Conservation (phyloP, 2,797 vertebrate species). For the Myotis vivesi region DNA sequence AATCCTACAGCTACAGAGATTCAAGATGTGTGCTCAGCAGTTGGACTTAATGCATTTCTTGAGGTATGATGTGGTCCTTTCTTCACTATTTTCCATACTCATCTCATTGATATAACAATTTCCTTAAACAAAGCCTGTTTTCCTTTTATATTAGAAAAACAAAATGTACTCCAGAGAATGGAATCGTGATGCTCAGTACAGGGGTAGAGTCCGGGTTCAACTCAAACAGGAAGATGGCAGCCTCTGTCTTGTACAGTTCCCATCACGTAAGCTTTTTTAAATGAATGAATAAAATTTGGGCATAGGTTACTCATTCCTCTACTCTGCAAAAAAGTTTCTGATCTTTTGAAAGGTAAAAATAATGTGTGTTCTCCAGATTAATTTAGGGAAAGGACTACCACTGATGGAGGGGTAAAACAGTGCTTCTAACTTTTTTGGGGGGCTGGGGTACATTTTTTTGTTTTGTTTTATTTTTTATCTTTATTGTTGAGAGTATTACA, state of each 20-base stretch:
- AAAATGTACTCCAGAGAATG: slow-evolving; percentile 97
- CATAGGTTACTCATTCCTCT: neutral
- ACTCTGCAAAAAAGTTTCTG: neutral
- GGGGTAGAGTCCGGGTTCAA: slow-evolving; percentile 93
- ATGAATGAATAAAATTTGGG: neutral
- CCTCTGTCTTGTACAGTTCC: slow-evolving; percentile 91
- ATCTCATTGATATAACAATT: neutral
- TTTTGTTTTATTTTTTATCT: neutral
- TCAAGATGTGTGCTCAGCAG: slow-evolving; percentile 92
- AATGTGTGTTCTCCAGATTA: slow-evolving; percentile 2
- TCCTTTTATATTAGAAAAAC: slow-evolving; percentile 84
- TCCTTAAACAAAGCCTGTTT: slow-evolving; percentile 35
- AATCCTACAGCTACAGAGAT: slow-evolving; percentile 96
- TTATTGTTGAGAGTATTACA: neutral
- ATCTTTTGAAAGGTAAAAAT: neutral
- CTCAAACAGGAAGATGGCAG: slow-evolving; percentile 92
- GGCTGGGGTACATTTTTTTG: too few relatives aligned
- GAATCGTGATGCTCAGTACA: slow-evolving; percentile 94
- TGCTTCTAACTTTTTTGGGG: neutral
- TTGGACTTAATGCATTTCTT: slow-evolving; percentile 89
- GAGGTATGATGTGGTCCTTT: slow-evolving; percentile 87
- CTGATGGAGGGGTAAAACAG: neutral
- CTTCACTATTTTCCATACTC: neutral
- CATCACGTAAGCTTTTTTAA: slow-evolving; percentile 88
- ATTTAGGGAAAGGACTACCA: neutral